Evolutionary conservation across 2,113 vertebrate genomes (phyloP).

Genomic region (Hepsetus odoe): DNA sequence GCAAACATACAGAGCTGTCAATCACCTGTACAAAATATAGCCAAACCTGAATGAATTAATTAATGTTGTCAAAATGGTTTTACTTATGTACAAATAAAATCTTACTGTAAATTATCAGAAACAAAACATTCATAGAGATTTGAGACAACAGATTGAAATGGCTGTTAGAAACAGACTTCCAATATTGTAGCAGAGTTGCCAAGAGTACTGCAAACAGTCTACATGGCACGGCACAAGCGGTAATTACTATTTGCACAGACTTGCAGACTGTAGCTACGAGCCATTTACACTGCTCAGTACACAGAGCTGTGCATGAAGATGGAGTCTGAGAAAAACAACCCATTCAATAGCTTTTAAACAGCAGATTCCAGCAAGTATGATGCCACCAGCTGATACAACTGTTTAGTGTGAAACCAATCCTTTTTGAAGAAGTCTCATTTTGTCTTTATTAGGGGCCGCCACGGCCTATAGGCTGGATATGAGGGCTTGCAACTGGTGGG

Average conservation of each 20-base stretch:
- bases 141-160: neutral
- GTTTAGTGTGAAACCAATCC: too few relatives aligned
- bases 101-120: too few relatives aligned
- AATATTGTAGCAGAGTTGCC: neutral
- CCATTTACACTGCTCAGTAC: neutral
- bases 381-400: too few relatives aligned
- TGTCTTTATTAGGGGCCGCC: too few relatives aligned
- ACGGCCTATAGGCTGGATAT: too few relatives aligned
- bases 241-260: conserved; percentile 18
- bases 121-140: neutral
- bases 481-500: too few relatives aligned
- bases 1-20: neutral
- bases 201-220: conserved; percentile 11
- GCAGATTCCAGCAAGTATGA: too few relatives aligned
- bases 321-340: conserved; percentile 7
- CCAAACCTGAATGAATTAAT: neutral
- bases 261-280: conserved; percentile 22
- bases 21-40: neutral
- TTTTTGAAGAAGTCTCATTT: too few relatives aligned
- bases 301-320: neutral
- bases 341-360: neutral
- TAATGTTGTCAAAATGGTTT: neutral
- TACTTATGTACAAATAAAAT: too few relatives aligned
- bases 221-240: neutral
- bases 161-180: neutral